These are phyloP conservation scores for Ceratothoa steindachneri DNA, from an alignment of 2,888 invertebrate genomes.

Conservation along the genomic window DNA sequence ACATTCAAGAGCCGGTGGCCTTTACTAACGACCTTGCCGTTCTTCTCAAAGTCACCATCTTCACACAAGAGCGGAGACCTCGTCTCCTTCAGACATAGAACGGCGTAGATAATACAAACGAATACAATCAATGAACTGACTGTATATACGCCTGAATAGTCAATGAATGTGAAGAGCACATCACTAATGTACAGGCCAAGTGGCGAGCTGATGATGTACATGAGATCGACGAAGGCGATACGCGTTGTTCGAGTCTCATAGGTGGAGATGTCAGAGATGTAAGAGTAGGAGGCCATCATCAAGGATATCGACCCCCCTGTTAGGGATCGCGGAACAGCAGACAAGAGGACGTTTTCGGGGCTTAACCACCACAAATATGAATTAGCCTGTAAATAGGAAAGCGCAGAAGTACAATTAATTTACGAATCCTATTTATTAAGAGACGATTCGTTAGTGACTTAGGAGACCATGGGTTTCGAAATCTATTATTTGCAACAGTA, in stretches of 20 bases:
- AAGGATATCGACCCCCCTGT: conserved; percentile 30
- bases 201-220: conserved; percentile 12
- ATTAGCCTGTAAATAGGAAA: too few relatives aligned
- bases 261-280: conserved; percentile 32
- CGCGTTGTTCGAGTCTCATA: conserved; percentile 23
- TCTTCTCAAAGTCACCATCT: too few relatives aligned
- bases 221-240: conserved; percentile 28
- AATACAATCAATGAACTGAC: conserved; percentile 12
- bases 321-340: conserved; percentile 24
- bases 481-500: too few relatives aligned
- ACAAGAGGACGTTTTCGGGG: conserved; percentile 15
- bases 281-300: conserved; percentile 32
- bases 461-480: too few relatives aligned
- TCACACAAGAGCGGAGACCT: too few relatives aligned
- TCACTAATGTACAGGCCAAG: conserved; percentile 25
- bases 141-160: conserved; percentile 27
- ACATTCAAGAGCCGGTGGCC: too few relatives aligned
- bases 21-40: too few relatives aligned
- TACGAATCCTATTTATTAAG: too few relatives aligned
- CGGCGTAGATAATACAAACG: conserved; percentile 7
- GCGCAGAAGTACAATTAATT: too few relatives aligned
- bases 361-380: too few relatives aligned
- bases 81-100: conserved; percentile 21
- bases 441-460: too few relatives aligned
- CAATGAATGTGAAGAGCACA: conserved; percentile 14